Evolutionary conservation across 1,140 invertebrate genomes (phyloP).

Genomic region (Nasonia vitripennis): DNA sequence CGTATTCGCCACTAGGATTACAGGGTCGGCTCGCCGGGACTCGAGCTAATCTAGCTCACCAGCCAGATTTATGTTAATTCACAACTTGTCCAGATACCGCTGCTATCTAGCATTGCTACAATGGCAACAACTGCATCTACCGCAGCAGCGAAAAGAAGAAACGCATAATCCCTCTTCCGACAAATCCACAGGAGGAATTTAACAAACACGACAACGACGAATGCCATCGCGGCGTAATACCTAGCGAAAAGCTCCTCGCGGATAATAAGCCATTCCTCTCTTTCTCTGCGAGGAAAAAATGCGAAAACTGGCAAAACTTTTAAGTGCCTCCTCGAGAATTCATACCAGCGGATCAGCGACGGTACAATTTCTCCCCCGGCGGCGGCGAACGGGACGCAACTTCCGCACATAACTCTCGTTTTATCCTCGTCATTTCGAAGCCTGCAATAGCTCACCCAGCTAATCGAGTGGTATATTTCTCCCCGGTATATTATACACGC

Average conservation of each 20-base stretch:
- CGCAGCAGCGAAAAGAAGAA: neutral
- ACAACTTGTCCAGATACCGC: neutral
- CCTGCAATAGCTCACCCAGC: neutral
- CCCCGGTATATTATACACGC: neutral
- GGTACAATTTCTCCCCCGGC: neutral
- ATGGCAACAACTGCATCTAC: neutral
- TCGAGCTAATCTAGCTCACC: constrained; percentile 21
- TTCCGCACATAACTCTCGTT: neutral
- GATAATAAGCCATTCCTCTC: neutral
- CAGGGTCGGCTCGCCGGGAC: neutral
- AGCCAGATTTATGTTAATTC: constrained; percentile 32
- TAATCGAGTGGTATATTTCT: neutral
- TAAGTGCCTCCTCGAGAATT: neutral
- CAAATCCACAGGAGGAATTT: neutral
- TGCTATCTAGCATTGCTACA: neutral
- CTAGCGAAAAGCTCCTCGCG: neutral
- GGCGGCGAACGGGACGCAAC: neutral
- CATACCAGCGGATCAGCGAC: neutral
- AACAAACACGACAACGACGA: neutral
- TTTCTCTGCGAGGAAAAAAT: neutral
- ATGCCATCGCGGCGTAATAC: neutral
- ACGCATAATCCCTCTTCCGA: neutral
- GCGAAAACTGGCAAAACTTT: neutral
- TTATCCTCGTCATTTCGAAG: neutral
- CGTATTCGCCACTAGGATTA: constrained; percentile 15